Evolutionary conservation across 2,113 vertebrate genomes (phyloP), one percentile per base, ranked within the genome.

Genomic region (Marmota flaviventris): DNA sequence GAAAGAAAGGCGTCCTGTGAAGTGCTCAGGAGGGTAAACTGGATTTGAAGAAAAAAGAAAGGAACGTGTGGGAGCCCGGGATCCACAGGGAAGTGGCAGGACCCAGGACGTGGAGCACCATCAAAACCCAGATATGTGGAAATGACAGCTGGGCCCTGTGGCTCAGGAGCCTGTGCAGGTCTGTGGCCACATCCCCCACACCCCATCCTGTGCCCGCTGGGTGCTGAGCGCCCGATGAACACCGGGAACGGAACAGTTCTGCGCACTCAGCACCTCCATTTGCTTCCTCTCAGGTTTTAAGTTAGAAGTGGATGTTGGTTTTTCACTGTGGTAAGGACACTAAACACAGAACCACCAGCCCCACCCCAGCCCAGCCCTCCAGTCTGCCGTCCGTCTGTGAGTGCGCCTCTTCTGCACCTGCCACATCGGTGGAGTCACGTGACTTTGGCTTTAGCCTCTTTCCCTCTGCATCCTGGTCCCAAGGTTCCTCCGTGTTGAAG

Each of bases 161-260:
- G 12, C 48, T 61, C 27, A 17, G 34, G 4, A 78, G 27, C 17
- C 3, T 11, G 4, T 3, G 39, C 20, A 32, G 12, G 13, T 3
- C 5, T 9, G 32, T 32, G 34, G 51, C 77, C 29, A 2, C 5
- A 2, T 6, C 29, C 45, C 45, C 53, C 25, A 4, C 20, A 34
- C 2, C 18, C 63, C 4, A 1, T 1, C 20, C 70, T 32, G 14
- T 8, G 16, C 42, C 12, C 10, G 6, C 42, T 9, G 14, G n/a
- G 69, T 69, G 13, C 51, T 45, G 45, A 53, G 4, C 48, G 85
- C 8, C 53, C 67, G 2, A 9, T 11, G 17, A 42, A 29, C 12
- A 3, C 5, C 10, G 13, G 39, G 58, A 32, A 6, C 8, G 53
- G 65, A 34, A n/a, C 20, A 17, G 18, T 82, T 84, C 61, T 53